A percentile compares a stretch with the other conserved stretches of the same genome.
Evolutionary conservation across 2,797 vertebrate genomes (phyloP).

Genomic region (Diceros bicornis): DNA sequence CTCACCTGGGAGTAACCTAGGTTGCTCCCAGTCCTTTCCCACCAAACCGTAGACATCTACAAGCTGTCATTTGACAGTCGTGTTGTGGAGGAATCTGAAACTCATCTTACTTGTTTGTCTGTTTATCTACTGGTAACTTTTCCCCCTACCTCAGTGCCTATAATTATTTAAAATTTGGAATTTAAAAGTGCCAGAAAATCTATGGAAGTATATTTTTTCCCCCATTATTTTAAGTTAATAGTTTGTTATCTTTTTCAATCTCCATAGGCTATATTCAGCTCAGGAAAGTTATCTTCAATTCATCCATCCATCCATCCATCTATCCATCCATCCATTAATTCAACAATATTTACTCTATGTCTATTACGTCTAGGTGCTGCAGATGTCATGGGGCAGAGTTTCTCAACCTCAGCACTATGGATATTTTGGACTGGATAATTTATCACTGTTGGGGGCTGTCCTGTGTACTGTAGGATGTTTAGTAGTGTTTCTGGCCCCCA

Average conservation of each 20-base stretch:
- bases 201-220: not conserved
- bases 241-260: not conserved
- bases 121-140: not conserved
- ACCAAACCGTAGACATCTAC: not conserved
- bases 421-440: not conserved
- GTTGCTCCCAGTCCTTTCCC: not conserved
- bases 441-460: fast-evolving
- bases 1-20: not conserved
- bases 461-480: not conserved
- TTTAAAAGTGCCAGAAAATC: not conserved
- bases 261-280: not conserved
- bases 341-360: not conserved
- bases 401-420: not conserved
- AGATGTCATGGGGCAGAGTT: no score
- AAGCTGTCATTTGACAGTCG: not conserved
- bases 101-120: not conserved
- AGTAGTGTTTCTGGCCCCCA: not conserved
- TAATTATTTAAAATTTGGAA: not conserved
- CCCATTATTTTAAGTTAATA: not conserved
- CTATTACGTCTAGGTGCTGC: not conserved
- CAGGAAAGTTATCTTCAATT: not conserved
- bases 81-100: not conserved
- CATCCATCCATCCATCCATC: not conserved
- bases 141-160: not conserved
- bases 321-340: not conserved